These are phyloP conservation scores for Tiliacea aurago DNA, from an alignment of 2,888 invertebrate genomes.

Conservation along the genomic window DNA sequence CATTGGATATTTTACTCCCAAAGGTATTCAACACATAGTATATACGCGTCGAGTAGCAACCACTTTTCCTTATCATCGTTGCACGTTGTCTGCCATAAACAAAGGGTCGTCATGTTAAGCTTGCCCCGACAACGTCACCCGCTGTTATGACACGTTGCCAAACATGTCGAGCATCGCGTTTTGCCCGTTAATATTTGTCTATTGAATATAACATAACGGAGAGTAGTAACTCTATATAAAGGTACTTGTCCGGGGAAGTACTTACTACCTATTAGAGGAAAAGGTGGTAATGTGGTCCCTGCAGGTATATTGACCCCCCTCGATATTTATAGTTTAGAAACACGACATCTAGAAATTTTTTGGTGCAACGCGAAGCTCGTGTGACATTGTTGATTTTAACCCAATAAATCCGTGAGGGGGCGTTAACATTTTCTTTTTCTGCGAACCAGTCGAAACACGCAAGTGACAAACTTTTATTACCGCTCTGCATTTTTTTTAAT, in stretches of 20 bases:
- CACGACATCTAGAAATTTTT: too few relatives aligned
- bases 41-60: neutral
- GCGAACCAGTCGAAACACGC: too few relatives aligned
- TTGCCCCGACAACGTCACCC: neutral
- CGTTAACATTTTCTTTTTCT: too few relatives aligned
- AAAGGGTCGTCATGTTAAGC: neutral
- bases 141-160: neutral
- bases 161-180: conserved; percentile 9
- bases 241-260: neutral
- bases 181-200: conserved; percentile 5
- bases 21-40: neutral
- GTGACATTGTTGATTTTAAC: too few relatives aligned
- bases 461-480: too few relatives aligned
- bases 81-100: neutral
- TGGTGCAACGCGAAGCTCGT: too few relatives aligned
- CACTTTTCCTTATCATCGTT: neutral
- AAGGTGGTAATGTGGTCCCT: too few relatives aligned
- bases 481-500: too few relatives aligned
- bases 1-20: neutral
- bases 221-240: neutral
- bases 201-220: conserved; percentile 6
- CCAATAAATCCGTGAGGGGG: too few relatives aligned
- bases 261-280: too few relatives aligned
- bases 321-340: too few relatives aligned
- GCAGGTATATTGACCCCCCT: too few relatives aligned